Conservation (phyloP, 2,888 invertebrate species). For the Nymphalis urticae region DNA sequence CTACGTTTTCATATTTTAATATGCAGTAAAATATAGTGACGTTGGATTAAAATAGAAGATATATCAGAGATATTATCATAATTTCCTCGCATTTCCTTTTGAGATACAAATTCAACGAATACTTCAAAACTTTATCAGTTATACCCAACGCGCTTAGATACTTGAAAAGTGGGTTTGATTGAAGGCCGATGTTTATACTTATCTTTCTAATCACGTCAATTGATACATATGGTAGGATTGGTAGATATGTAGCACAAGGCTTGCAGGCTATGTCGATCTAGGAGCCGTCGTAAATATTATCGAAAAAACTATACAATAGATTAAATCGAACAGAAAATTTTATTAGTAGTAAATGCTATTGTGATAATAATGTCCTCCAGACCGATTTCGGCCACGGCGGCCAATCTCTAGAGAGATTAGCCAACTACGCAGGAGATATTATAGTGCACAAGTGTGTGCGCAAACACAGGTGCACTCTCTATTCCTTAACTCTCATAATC, state of each 20-base stretch:
- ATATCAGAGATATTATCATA: no score
- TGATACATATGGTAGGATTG: slow-evolving; percentile 25
- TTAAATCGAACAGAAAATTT: not conserved
- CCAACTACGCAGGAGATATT: no score
- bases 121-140: not conserved
- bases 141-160: slow-evolving; percentile 10
- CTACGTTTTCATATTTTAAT: no score
- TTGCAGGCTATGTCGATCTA: slow-evolving; percentile 17
- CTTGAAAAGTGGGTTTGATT: slow-evolving; percentile 19
- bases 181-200: slow-evolving; percentile 20
- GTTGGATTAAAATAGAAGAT: no score
- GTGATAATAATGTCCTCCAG: no score
- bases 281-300: slow-evolving; percentile 23
- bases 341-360: not conserved
- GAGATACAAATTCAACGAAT: not conserved
- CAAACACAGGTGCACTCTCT: no score
- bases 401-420: no score
- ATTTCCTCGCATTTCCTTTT: not conserved
- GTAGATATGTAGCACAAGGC: slow-evolving; percentile 32
- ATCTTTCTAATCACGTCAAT: slow-evolving; percentile 27
- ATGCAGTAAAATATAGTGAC: no score
- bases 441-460: no score
- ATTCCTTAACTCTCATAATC: no score
- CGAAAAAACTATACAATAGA: slow-evolving; percentile 11
- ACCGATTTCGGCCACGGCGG: no score